Percentiles rank a stretch among this genome's conserved stretches.
phyloP scores from a whole-genome alignment of 2,113 vertebrate species.

The Lates calcarifer region DNA sequence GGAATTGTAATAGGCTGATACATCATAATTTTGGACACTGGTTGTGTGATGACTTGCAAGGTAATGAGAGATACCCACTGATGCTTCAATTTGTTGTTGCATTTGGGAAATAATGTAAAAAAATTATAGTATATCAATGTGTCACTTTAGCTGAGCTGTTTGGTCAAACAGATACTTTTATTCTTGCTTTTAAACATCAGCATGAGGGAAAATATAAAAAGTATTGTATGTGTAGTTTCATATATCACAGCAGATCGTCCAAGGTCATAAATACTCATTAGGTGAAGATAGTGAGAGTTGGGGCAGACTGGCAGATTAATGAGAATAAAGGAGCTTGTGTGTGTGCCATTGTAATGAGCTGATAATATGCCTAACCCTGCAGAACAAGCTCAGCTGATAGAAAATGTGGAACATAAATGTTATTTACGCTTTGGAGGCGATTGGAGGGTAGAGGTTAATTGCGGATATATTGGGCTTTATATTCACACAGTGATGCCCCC shows the following conservation, averaged over 20 bases:
- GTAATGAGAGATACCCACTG: not conserved
- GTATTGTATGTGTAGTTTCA: slow-evolving; percentile 7
- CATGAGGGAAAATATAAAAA: not conserved
- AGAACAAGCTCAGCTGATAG: slow-evolving; percentile 56
- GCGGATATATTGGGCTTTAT: slow-evolving; percentile 44
- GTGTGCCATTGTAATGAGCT: slow-evolving; percentile 59
- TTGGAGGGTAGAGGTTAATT: slow-evolving; percentile 66
- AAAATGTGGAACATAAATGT: slow-evolving; percentile 61
- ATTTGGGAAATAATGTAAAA: not conserved
- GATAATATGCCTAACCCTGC: slow-evolving; percentile 63
- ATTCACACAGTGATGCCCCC: slow-evolving; percentile 50
- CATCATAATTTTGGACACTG: slow-evolving; percentile 25
- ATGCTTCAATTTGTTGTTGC: slow-evolving; percentile 1
- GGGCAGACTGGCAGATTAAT: slow-evolving; percentile 64
- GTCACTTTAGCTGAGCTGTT: not conserved
- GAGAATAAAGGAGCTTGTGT: slow-evolving; percentile 53
- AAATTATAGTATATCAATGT: not conserved
- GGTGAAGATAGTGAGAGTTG: slow-evolving; percentile 41
- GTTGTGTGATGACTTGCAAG: not conserved
- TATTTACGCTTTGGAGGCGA: slow-evolving; percentile 59
- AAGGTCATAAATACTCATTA: slow-evolving; percentile 64
- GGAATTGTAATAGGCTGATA: slow-evolving; percentile 4
- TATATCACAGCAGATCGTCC: slow-evolving; percentile 14
- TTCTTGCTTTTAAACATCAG: not conserved
- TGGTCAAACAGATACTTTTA: not conserved